Base-by-base conservation (phyloP, 1,140 invertebrate genomes). In the Ladona fulva region DNA sequence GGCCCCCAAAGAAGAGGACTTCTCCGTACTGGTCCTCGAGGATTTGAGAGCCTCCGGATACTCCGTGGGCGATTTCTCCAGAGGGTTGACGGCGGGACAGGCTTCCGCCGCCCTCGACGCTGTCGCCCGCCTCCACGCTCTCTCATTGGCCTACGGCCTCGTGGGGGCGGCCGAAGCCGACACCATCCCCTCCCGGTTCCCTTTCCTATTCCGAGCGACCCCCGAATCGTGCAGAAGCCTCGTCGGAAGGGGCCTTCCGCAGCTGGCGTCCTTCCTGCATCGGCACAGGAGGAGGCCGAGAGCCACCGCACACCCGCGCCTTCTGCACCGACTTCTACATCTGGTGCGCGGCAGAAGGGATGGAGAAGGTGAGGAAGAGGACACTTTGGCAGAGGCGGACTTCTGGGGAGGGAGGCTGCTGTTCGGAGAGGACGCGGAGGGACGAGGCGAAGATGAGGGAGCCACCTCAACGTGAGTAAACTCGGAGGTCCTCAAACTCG, bases 201-300 rank as follows among this genome's bases (percentile, higher is more conserved):
- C 89, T 11, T 94, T 93, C 80, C 86, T 94, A 7, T 93, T 94
- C 79, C 91, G 90, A 1, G 86, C 90, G 78, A 92, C 92, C 0
- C 92, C 92, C 0, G 91, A 92, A 79, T 92, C 92, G 0, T 94
- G 93, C 81, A 91, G 93, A 76, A 91, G 92, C 79, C 84, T 93
- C 12, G 90, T 93, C 0, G 90, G 92, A 81, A 86, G 92, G 75
- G 92, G 92, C 7, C 83, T 94, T 8, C 92, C 92, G 0, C 91
- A 93, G 82, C 84, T 93, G 10, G 89, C 91, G 42, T 87, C 87
- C 76, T 93, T 93, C 81, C 82, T 94, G 14, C 87, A 91, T 80
- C 87, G 87, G n/a, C 87, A 66, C 52, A 66, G 52, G 52, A 66
- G 52, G 52, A 66, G 52, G 52, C 3, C 52, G 14, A 16, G 52